Base-by-base conservation (phyloP, 2,113 vertebrate species). In the Colistium nudipinnis region DNA sequence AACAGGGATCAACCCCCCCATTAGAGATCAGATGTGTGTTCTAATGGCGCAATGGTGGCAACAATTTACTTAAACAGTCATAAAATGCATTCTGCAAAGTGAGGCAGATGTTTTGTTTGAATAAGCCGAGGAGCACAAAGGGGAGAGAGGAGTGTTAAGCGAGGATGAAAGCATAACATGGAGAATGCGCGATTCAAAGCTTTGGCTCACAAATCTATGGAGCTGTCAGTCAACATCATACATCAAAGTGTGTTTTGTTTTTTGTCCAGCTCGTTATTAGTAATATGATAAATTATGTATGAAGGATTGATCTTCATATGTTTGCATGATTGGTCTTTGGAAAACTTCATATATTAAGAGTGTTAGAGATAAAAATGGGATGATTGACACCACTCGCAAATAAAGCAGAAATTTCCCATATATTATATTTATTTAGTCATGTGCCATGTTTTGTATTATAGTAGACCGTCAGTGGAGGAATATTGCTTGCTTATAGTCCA, bases 211-310 rank as follows among this genome's bases (percentile, higher is more conserved):
- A 51, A 30, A 31, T 48, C 7, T 44, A 20, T 53, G 24, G 20
- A 41, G 28, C 65, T 59, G 41, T 20, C 25, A 48, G 43, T 59
- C 19, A 14, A 17, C 31, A 39, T n/a, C n/a, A n/a, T n/a, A n/a
- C n/a, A n/a, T n/a, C n/a, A n/a, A n/a, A n/a, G n/a, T n/a, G n/a
- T n/a, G n/a, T n/a, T n/a, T n/a, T n/a, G n/a, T n/a, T n/a, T n/a
- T n/a, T n/a, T n/a, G n/a, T n/a, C n/a, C n/a, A n/a, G n/a, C n/a
- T n/a, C n/a, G n/a, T n/a, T n/a, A n/a, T n/a, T n/a, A n/a, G n/a
- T n/a, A n/a, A n/a, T n/a, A n/a, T n/a, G n/a, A n/a, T n/a, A n/a
- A n/a, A n/a, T n/a, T n/a, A n/a, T n/a, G n/a, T n/a, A n/a, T n/a
- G n/a, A n/a, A n/a, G n/a, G 31, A 33, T 9, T 33, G 4, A 33